These are phyloP conservation scores for Bos indicus DNA, from an alignment of 2,113 vertebrate genomes.

Conservation along the genomic window DNA sequence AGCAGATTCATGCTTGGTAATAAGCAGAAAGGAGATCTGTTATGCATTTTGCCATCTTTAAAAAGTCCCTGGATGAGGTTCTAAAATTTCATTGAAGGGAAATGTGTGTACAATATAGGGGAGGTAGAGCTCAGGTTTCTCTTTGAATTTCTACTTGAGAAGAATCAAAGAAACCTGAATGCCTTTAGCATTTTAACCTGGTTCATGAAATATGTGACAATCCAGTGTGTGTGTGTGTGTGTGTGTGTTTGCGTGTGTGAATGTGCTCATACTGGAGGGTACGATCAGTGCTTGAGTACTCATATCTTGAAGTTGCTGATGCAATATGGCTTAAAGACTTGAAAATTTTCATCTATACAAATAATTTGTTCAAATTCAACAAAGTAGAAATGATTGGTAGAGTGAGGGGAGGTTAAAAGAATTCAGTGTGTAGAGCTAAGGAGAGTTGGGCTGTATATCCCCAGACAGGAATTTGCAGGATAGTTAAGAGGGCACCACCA, in stretches of 20 bases:
- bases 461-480: background rate
- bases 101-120: background rate
- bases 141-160: background rate
- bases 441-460: background rate
- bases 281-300: background rate
- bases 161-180: background rate
- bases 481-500: background rate
- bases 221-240: background rate
- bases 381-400: background rate
- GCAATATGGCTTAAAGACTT: background rate
- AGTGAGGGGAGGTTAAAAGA: background rate
- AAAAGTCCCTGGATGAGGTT: background rate
- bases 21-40: background rate
- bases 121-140: background rate
- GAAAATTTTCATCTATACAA: slow-evolving; percentile 5
- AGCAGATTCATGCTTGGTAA: background rate
- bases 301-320: background rate
- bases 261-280: background rate
- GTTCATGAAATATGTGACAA: background rate
- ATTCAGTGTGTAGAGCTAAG: background rate
- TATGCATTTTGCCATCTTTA: background rate
- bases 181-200: background rate
- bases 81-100: background rate
- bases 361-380: background rate
- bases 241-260: background rate